Conservation (phyloP, 2,113 vertebrate genomes). For the Pagrus major region DNA sequence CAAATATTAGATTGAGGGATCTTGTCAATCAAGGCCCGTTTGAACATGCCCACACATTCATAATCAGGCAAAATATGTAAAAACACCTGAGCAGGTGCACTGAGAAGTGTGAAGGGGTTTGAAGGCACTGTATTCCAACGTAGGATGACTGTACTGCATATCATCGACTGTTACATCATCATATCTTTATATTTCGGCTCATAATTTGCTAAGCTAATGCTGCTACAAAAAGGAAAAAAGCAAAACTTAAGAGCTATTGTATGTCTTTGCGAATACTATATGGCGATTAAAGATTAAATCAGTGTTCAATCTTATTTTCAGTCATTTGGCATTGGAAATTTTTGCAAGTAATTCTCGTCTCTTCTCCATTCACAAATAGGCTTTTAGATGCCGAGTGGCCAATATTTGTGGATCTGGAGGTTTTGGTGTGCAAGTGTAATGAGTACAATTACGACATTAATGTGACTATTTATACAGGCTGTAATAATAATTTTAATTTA, state of each 20-base stretch:
- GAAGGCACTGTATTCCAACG: slow-evolving; percentile 32
- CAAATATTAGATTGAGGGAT: too few species aligned
- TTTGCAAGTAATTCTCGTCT: neutral
- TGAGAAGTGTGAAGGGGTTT: neutral
- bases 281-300: neutral
- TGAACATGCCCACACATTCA: neutral
- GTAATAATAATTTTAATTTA: neutral
- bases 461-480: too few species aligned
- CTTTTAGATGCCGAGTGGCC: neutral
- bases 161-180: neutral
- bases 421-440: neutral
- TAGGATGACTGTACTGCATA: neutral
- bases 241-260: neutral
- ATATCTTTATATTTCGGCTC: neutral
- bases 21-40: neutral
- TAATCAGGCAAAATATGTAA: neutral
- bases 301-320: neutral
- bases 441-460: neutral
- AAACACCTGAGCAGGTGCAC: neutral
- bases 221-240: neutral
- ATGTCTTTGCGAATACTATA: neutral
- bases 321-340: neutral
- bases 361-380: neutral
- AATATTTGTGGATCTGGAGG: neutral
- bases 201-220: neutral